Conservation (phyloP, 2,113 vertebrate species). For the Amia ocellicauda region DNA sequence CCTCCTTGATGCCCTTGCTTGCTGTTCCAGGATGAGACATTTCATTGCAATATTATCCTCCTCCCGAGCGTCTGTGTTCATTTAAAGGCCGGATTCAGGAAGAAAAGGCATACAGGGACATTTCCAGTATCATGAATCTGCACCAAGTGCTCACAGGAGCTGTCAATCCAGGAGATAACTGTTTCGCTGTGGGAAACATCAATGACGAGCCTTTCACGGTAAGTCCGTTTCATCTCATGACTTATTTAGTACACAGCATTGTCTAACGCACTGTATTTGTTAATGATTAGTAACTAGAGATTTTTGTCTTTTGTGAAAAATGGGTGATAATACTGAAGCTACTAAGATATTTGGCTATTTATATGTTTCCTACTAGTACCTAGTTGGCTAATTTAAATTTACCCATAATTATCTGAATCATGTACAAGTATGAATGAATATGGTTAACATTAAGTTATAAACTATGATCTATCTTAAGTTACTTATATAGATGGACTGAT, state of each 20-base stretch:
- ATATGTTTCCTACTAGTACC: too few species aligned
- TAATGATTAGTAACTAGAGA: too few species aligned
- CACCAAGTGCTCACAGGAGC: constrained; percentile 96
- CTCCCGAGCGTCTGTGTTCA: constrained; percentile 34
- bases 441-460: too few species aligned
- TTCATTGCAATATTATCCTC: neutral
- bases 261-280: too few species aligned
- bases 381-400: too few species aligned
- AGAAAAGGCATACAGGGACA: constrained; percentile 17
- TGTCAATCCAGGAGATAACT: constrained; percentile 91
- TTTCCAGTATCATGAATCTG: constrained; percentile 77
- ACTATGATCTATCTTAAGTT: too few species aligned
- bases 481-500: too few species aligned
- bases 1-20: neutral
- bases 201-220: constrained; percentile 87
- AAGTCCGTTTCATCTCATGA: constrained; percentile 43
- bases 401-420: too few species aligned
- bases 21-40: neutral
- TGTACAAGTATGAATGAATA: too few species aligned
- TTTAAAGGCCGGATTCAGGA: constrained; percentile 38
- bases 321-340: too few species aligned
- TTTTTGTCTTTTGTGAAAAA: too few species aligned
- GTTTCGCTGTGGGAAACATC: constrained; percentile 86
- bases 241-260: neutral
- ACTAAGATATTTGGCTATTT: too few species aligned